Base-by-base conservation (phyloP, 2,113 vertebrate genomes). In the Toxotes chatareus region DNA sequence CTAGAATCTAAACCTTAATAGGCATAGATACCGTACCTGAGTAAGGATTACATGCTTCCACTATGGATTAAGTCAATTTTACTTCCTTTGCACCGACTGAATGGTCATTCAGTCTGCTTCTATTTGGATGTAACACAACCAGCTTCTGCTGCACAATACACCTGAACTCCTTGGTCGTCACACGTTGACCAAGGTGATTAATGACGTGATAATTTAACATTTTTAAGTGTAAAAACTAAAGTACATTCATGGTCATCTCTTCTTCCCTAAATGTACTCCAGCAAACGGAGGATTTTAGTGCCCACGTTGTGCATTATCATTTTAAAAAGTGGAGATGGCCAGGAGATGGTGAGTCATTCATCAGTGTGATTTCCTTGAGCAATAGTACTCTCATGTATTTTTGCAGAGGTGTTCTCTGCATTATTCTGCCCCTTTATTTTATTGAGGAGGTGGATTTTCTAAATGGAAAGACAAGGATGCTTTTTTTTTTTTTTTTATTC, bases 321-420 rank as follows among this genome's bases (percentile, higher is more conserved):
- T 74, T 73, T 73, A 74, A 79, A 60, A 23, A 74, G 47, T 49
- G 49, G 19, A 65, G 65, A 79, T 69, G 70, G 59, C 76, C 59
- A 46, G 34, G 57, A 62, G 63, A 74, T 36, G 56, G 38, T 9
- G 56, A 85, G 62, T 70, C 88, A 79, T 79, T 79, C 65, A 81
- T 87, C 88, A 69, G 3, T 73, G 55, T 69, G 61, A 80, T 87
- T 60, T 70, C 62, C 62, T 47, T 40, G 38, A 78, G 40, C 55
- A 67, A 63, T 59, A 19, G 56, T 27, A 46, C 34, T 10, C 42
- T 74, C 16, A 0, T 72, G 47, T 62, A 2, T 66, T 67, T 72
- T 71, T 67, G 77, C 42, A 11, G 74, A 75, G 75, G 76, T 32
- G 14, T 65, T 44, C 32, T 55, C 68, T 34, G 31, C 76, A 60